Percentiles rank a stretch among this genome's conserved stretches.
Evolutionary conservation across 1,140 invertebrate species (phyloP).

Genomic region (Drosophila nasuta): DNA sequence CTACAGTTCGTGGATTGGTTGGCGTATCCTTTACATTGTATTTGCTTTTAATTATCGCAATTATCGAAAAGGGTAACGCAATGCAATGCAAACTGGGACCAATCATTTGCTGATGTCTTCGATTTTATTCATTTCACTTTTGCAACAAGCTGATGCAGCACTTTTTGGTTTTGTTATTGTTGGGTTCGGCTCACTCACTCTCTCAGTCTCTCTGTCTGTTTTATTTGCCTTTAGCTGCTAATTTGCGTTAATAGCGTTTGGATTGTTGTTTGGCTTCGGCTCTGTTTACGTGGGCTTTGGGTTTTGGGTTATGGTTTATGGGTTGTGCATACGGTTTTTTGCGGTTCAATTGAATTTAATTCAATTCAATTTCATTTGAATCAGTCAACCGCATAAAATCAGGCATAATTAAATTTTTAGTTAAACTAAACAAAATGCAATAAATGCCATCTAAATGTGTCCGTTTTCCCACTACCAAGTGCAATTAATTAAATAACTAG

Average conservation of each 20-base stretch:
- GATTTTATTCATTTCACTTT: slow-evolving; percentile 59
- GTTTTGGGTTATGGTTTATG: background rate
- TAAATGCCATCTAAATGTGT: slow-evolving; percentile 44
- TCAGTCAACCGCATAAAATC: slow-evolving; percentile 58
- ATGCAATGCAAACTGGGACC: slow-evolving; percentile 60
- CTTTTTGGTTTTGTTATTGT: slow-evolving; percentile 46
- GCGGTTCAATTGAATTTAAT: slow-evolving; percentile 39
- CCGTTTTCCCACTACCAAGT: slow-evolving; percentile 8
- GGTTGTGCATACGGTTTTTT: slow-evolving; percentile 4
- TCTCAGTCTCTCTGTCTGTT: background rate
- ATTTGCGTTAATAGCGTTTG: slow-evolving; percentile 51
- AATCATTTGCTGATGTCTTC: slow-evolving; percentile 79
- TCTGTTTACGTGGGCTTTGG: slow-evolving; percentile 1
- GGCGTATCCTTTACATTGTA: slow-evolving; percentile 71
- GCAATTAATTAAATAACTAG: slow-evolving; percentile 76
- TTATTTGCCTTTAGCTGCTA: slow-evolving; percentile 51
- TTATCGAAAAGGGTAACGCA: slow-evolving; percentile 78
- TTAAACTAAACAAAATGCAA: slow-evolving; percentile 57
- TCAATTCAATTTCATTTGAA: slow-evolving; percentile 44
- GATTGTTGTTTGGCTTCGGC: slow-evolving; percentile 19
- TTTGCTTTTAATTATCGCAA: slow-evolving; percentile 83
- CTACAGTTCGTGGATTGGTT: slow-evolving; percentile 30
- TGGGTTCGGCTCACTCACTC: background rate
- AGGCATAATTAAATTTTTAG: slow-evolving; percentile 70
- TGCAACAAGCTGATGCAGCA: slow-evolving; percentile 63